phyloP scores from a whole-genome alignment of 2,888 invertebrate genomes.

The Nycteola revayana region DNA sequence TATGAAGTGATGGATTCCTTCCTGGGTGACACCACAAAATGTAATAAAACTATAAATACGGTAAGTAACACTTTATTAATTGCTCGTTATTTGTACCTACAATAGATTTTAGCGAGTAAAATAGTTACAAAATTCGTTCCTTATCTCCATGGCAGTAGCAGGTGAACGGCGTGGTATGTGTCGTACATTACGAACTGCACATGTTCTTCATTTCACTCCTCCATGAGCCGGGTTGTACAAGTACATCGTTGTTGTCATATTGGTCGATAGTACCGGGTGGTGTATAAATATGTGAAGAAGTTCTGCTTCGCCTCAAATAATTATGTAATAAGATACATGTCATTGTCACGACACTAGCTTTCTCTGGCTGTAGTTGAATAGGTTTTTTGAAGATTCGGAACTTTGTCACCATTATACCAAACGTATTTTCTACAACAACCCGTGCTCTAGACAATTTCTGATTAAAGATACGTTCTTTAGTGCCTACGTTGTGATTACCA shows the following conservation, averaged over 20 bases:
- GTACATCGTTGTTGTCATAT: conserved; percentile 12
- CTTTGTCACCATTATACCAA: background rate
- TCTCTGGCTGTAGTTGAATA: conserved; percentile 12
- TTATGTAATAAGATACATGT: background rate
- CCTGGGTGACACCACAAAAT: conserved; percentile 5
- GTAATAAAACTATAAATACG: conserved; percentile 7
- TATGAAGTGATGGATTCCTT: conserved; percentile 18
- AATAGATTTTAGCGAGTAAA: too few species aligned
- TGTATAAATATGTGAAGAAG: conserved; percentile 24
- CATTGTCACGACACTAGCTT: background rate
- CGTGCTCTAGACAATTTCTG: background rate
- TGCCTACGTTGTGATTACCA: background rate
- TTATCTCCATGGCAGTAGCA: too few species aligned
- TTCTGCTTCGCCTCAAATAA: conserved; percentile 13
- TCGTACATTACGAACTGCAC: too few species aligned
- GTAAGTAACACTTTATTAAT: too few species aligned
- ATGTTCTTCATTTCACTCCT: too few species aligned
- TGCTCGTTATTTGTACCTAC: too few species aligned
- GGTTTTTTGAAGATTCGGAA: conserved; percentile 14
- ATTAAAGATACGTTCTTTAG: background rate
- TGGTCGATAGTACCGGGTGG: conserved; percentile 25
- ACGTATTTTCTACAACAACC: background rate
- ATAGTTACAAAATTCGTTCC: too few species aligned
- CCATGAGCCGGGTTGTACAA: conserved; percentile 1
- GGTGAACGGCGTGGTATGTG: too few species aligned